Evolutionary conservation across 1,140 invertebrate genomes (phyloP).

Genomic region (Polyergus mexicanus): DNA sequence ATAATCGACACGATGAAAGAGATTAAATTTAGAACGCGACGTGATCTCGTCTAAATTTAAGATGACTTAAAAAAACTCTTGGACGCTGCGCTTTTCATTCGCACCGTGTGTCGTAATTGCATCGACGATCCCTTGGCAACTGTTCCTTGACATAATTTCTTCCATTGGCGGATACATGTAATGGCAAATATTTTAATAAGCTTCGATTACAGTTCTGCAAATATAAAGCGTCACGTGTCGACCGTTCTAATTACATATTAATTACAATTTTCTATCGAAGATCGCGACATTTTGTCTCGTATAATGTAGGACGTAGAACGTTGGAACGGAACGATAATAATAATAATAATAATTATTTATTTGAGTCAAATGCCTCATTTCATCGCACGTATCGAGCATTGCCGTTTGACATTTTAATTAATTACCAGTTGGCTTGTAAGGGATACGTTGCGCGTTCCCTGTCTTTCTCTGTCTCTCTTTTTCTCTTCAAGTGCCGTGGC

Average conservation of each 20-base stretch:
- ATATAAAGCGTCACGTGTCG: not conserved
- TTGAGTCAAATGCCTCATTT: not conserved
- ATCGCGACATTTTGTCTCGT: too few relatives aligned
- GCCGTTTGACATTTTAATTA: conserved; percentile 48
- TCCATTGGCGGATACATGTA: not conserved
- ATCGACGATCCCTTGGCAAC: conserved; percentile 45
- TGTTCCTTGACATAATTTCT: conserved; percentile 57
- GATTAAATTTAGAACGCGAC: conserved; percentile 25
- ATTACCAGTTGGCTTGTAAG: conserved; percentile 67
- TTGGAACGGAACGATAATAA: not conserved
- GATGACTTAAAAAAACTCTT: conserved; percentile 78
- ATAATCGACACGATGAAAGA: conserved; percentile 51
- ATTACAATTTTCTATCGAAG: not conserved
- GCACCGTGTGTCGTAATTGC: conserved; percentile 48
- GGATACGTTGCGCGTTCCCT: conserved; percentile 7
- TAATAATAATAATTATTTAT: not conserved
- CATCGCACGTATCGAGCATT: conserved; percentile 39
- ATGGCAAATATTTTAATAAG: too few relatives aligned
- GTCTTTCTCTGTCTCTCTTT: conserved; percentile 5
- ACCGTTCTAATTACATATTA: not conserved
- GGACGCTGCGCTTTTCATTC: conserved; percentile 65
- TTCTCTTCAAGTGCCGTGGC: not conserved
- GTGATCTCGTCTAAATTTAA: conserved; percentile 69
- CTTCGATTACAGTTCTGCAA: not conserved
- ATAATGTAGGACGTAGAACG: not conserved